Evolutionary conservation across 2,797 vertebrate genomes (phyloP), one percentile per base, ranked within the genome.

Genomic region (Momotus momota): DNA sequence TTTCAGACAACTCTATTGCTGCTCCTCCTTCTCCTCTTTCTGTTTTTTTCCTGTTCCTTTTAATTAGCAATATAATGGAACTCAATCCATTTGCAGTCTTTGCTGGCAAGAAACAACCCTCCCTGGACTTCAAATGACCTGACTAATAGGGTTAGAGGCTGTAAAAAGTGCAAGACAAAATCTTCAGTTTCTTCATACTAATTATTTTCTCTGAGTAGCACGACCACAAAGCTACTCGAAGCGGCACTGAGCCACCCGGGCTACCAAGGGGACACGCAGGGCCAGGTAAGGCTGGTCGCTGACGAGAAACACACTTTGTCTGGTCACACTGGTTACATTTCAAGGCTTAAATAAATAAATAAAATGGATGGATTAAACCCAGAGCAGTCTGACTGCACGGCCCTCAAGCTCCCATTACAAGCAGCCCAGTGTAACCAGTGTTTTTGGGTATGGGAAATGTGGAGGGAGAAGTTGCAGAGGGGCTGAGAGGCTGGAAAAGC

Each of bases 41-140:
- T 81, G 49, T 55, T 38, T 15, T 7, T 19, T 17, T 51, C 61
- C 38, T 49, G 33, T 84, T 93, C 64, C 81, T 94, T 94, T 97
- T 97, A 97, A 97, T 97, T 97, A 97, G 96, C 93, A 93, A 57
- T 29, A 25, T 96, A 97, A 97, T 96, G 95, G 97, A 96, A 97
- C 79, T 97, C 95, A 90, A 92, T 92, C 89, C 89, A 88, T 90
- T 95, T 77, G 89, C 95, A 93, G 96, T 97, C 81, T 84, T 93
- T 91, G 86, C 94, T 86, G 66, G 93, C 92, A 94, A 94, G 89
- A 93, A 97, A 96, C 93, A 92, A 48, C 89, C 65, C 95, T 96
- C 95, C 69, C 79, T 5, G 95, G 96, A 94, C 87, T 96, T 88
- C 91, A 85, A 96, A 95, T 60, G 92, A 94, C 96, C 92, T 66